Evolutionary conservation across 1,140 invertebrate genomes (phyloP).

Genomic region (Drosophila sp.): DNA sequence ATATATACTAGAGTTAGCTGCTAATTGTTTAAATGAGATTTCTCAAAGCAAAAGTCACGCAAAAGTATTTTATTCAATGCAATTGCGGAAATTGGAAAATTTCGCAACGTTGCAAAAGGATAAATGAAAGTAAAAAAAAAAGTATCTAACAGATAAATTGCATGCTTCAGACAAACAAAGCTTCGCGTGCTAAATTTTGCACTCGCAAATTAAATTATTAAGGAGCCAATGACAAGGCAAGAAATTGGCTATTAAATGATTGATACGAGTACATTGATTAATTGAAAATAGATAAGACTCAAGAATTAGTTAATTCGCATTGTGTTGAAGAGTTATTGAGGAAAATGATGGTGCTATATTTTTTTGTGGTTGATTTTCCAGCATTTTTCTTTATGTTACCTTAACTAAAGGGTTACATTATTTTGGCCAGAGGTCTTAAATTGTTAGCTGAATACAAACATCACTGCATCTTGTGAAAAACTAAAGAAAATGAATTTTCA

Average conservation of each 20-base stretch:
- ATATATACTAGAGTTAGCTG: constrained; percentile 31
- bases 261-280: neutral
- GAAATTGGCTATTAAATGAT: neutral
- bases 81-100: constrained; percentile 51
- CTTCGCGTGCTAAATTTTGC: constrained; percentile 53
- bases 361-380: too few relatives aligned
- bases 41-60: constrained; percentile 60
- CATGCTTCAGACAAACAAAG: constrained; percentile 46
- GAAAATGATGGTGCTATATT: too few relatives aligned
- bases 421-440: too few relatives aligned
- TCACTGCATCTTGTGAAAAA: too few relatives aligned
- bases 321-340: neutral
- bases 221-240: constrained; percentile 31
- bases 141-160: constrained; percentile 65
- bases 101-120: constrained; percentile 66
- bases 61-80: constrained; percentile 47
- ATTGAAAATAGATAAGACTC: neutral
- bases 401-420: too few relatives aligned
- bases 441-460: too few relatives aligned
- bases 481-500: too few relatives aligned
- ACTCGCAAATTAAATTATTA: constrained; percentile 72
- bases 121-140: constrained; percentile 63
- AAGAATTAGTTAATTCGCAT: neutral
- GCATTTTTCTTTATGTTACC: too few relatives aligned
- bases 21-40: constrained; percentile 22